Conservation (phyloP, 2,113 vertebrate genomes). For the Rafetus swinhoei region DNA sequence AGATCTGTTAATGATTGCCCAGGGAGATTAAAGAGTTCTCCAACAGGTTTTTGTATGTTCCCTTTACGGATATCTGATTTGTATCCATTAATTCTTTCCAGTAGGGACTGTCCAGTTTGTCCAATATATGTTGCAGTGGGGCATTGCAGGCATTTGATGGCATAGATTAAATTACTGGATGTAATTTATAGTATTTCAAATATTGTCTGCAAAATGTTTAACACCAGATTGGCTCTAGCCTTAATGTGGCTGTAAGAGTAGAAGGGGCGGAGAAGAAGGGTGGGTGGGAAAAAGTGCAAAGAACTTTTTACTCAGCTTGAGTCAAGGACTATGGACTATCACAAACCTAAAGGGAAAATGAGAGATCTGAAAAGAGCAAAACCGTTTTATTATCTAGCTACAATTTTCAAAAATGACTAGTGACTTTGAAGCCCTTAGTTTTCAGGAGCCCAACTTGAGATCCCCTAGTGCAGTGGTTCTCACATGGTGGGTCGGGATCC, state of each 20-base stretch:
- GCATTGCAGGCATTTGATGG: too few relatives aligned
- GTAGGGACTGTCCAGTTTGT: too few relatives aligned
- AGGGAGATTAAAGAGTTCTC: too few relatives aligned
- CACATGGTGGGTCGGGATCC: too few relatives aligned
- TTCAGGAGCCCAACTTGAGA: neutral
- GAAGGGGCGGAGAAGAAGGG: neutral
- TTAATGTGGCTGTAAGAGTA: neutral
- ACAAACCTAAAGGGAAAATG: neutral
- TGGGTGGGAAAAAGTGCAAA: neutral
- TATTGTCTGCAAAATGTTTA: neutral
- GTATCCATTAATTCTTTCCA: too few relatives aligned
- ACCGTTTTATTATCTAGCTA: neutral
- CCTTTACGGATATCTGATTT: too few relatives aligned
- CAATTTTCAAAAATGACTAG: neutral
- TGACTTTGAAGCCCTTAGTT: neutral
- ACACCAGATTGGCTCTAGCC: neutral
- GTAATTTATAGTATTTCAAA: neutral
- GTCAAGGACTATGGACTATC: neutral
- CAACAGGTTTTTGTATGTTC: too few relatives aligned
- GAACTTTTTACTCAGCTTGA: neutral
- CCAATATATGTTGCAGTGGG: too few relatives aligned
- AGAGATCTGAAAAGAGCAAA: neutral
- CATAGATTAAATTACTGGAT: too few relatives aligned
- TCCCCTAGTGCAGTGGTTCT: neutral
- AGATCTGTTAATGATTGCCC: too few relatives aligned